A percentile compares a stretch with the other conserved stretches of the same genome.
These are phyloP conservation scores for Diceros bicornis DNA, from an alignment of 2,797 vertebrate species.

Conservation along the genomic window DNA sequence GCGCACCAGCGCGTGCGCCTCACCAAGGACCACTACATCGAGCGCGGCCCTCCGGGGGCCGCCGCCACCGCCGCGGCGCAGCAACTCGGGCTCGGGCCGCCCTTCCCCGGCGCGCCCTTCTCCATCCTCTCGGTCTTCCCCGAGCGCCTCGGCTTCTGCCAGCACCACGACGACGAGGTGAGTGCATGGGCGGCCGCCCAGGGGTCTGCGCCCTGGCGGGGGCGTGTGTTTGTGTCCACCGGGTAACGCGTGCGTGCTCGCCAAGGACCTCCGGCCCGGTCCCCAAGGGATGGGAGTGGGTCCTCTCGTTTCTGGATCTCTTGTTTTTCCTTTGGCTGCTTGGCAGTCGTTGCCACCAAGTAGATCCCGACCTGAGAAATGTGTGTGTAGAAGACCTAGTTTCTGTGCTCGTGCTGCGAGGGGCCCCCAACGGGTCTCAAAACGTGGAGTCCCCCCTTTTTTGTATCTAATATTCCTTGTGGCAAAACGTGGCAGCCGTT, in stretches of 20 bases:
- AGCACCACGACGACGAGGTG: constrained; percentile 95
- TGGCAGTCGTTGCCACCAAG: background rate
- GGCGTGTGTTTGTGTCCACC: background rate
- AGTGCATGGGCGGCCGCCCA: constrained; percentile 65
- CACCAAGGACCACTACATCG: constrained; percentile 98
- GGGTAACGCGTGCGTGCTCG: background rate
- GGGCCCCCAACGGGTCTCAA: no score
- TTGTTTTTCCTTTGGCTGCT: background rate
- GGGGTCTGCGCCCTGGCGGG: background rate
- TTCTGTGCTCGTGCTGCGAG: background rate
- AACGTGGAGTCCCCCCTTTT: no score
- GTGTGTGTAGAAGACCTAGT: background rate
- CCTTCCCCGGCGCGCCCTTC: constrained; percentile 90
- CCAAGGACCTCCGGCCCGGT: no score
- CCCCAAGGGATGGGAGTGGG: background rate
- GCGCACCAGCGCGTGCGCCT: constrained; percentile 96
- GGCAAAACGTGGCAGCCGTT: background rate
- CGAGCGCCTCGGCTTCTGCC: constrained; percentile 95
- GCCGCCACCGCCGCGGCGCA: constrained; percentile 79
- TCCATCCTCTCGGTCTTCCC: constrained; percentile 94
- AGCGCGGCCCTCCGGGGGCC: constrained; percentile 91
- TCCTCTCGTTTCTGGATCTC: no score
- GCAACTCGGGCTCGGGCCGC: constrained; percentile 76
- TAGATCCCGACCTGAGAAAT: background rate
- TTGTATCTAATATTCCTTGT: background rate